Evolutionary conservation across 2,113 vertebrate species (phyloP).

Genomic region (Etheostoma spectabile): DNA sequence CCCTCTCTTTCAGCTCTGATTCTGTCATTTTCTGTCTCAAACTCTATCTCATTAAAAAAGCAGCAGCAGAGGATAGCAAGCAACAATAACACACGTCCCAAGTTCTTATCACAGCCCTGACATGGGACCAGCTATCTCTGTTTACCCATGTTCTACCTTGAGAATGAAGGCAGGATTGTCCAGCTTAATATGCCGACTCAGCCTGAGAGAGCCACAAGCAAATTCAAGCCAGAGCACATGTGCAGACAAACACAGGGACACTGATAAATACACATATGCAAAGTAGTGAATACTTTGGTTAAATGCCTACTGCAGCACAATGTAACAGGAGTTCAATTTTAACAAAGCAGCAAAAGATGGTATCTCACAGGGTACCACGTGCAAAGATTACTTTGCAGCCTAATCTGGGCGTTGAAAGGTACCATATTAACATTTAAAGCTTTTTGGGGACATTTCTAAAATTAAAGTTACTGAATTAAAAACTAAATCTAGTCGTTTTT

Average conservation of each 20-base stretch:
- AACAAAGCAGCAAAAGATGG: neutral
- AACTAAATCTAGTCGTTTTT: neutral
- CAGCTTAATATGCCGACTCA: slow-evolving; percentile 30
- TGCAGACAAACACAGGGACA: slow-evolving; percentile 22
- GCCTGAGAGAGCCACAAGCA: slow-evolving; percentile 19
- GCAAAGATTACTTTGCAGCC: slow-evolving; percentile 7
- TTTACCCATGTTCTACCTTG: slow-evolving; percentile 55
- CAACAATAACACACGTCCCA: slow-evolving; percentile 29
- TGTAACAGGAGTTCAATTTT: slow-evolving; percentile 3
- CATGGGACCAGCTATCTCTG: slow-evolving; percentile 61
- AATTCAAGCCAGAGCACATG: slow-evolving; percentile 17
- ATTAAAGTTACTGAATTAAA: neutral
- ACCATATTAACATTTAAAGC: slow-evolving; percentile 4
- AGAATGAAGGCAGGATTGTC: slow-evolving; percentile 54
- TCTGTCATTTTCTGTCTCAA: slow-evolving; percentile 23
- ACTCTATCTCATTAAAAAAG: slow-evolving; percentile 17
- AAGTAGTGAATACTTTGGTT: slow-evolving; percentile 1
- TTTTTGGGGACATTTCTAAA: neutral
- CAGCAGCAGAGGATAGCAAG: slow-evolving; percentile 21
- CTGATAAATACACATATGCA: slow-evolving; percentile 25
- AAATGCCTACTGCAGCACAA: slow-evolving; percentile 17
- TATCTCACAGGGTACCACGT: neutral
- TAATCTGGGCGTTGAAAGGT: slow-evolving; percentile 17
- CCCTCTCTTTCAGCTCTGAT: slow-evolving; percentile 11
- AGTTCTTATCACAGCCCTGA: slow-evolving; percentile 55